Percentiles rank a stretch among this genome's conserved stretches.
phyloP scores from a whole-genome alignment of 1,140 invertebrate genomes.

The Mizuhopecten yessoensis region DNA sequence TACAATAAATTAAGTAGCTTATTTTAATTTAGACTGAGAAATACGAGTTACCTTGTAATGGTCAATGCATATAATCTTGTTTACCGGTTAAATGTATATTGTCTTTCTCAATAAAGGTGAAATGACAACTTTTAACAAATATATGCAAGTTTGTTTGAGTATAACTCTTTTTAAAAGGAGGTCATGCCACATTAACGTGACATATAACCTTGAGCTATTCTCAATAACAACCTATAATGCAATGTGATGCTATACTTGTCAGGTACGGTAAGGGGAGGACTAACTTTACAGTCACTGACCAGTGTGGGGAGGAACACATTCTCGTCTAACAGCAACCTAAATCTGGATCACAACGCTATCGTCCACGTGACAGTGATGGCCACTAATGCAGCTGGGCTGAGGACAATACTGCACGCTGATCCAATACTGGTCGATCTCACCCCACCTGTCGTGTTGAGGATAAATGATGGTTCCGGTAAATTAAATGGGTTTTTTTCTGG shows the following conservation, averaged over 20 bases:
- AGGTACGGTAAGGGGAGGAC: slow-evolving; percentile 65
- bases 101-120: no score
- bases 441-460: slow-evolving; percentile 58
- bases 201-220: no score
- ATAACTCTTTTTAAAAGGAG: no score
- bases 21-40: no score
- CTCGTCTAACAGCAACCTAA: slow-evolving; percentile 55
- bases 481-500: no score
- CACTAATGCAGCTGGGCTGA: slow-evolving; percentile 66
- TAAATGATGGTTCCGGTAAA: slow-evolving; percentile 64
- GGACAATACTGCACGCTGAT: slow-evolving; percentile 53
- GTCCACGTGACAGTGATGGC: slow-evolving; percentile 68
- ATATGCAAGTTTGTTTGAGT: no score
- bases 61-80: no score
- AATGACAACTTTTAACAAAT: no score
- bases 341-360: slow-evolving; percentile 54
- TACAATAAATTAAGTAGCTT: no score
- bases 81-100: no score
- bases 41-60: no score
- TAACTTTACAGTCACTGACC: slow-evolving; percentile 62
- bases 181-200: no score
- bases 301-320: slow-evolving; percentile 61
- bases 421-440: slow-evolving; percentile 66
- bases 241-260: neutral
- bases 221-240: neutral